Base-by-base conservation (phyloP, 2,888 invertebrate genomes). In the Mythimna impura region DNA sequence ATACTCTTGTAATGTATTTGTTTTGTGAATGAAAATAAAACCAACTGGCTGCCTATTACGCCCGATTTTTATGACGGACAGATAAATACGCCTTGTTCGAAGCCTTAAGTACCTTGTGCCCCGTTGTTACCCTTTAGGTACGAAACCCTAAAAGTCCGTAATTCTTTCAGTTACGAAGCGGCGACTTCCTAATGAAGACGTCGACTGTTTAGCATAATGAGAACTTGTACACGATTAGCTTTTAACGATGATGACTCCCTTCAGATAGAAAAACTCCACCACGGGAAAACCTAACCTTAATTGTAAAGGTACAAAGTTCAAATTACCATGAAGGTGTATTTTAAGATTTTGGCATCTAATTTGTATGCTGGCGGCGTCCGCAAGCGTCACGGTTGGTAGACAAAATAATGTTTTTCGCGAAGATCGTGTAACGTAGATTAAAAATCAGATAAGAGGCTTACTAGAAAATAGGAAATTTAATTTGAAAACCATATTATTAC, bases 191-290 rank as follows among this genome's bases (percentile, higher is more conserved):
- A 91, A 93, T 91, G 91, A 90, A 91, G 89, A 90, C 87, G 87
- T 87, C 87, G 87, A 89, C 85, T 88, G 82, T 91, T 94, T 93
- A 92, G 90, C 94, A 94, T 95, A 94, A 94, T 94, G 94, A 93
- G 92, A 90, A 90, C 89, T 92, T 92, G 92, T 93, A 92, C 92
- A 89, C 92, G 94, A 95, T 95, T 94, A 93, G 93, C 90, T 92
- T 94, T 94, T 94, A 94, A 95, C 93, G 94, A 94, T 93, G 94
- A 94, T 94, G 93, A 94, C 92, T 92, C 88, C 86, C 88, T 89
- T 84, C 87, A 77, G 81, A 86, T 76, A 85, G 77, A 69, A 50
- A 67, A 74, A 76, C 67, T 22, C 3, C 14, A 36, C 30, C 25
- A 79, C 75, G 25, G 36, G 66, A 25, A 91, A 86, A 88, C 40